phyloP scores from a whole-genome alignment of 2,797 vertebrate species.

The Catharus ustulatus region DNA sequence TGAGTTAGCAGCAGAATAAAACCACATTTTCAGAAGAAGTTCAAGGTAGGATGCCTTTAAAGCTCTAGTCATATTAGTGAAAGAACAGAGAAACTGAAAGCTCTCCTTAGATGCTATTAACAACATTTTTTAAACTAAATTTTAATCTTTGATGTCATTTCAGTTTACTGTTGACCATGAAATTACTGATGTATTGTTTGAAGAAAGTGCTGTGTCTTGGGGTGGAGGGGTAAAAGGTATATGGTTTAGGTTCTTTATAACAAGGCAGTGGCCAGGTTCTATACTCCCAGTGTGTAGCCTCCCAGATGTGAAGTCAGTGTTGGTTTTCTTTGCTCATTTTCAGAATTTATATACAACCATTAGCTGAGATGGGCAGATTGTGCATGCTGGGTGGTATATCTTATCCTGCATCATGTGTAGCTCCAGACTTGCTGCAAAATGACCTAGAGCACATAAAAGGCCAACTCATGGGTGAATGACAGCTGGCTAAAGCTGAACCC shows the following conservation, averaged over 20 bases:
- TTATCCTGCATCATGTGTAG: not conserved
- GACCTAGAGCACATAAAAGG: not conserved
- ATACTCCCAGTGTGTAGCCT: not conserved
- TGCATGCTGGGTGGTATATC: not conserved
- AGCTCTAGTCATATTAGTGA: not conserved
- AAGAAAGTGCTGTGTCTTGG: not conserved
- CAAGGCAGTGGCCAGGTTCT: not conserved
- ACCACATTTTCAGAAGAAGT: not conserved
- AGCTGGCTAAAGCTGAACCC: not conserved
- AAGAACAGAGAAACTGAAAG: not conserved
- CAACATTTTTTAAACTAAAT: not conserved
- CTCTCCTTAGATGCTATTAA: not conserved
- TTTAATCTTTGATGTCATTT: not conserved
- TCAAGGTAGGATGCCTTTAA: not conserved
- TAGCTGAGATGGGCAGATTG: not conserved
- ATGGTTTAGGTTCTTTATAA: not conserved
- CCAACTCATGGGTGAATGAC: not conserved
- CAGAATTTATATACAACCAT: not conserved
- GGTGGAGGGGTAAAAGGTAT: rapidly evolving
- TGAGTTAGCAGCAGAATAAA: not conserved
- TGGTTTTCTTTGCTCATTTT: not conserved
- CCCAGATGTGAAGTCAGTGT: rapidly evolving
- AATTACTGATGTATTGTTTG: not conserved
- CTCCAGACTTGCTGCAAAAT: not conserved
- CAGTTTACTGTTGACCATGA: not conserved